Evolutionary conservation across 1,140 invertebrate species (phyloP).

Genomic region (Hycleus cichorii): DNA sequence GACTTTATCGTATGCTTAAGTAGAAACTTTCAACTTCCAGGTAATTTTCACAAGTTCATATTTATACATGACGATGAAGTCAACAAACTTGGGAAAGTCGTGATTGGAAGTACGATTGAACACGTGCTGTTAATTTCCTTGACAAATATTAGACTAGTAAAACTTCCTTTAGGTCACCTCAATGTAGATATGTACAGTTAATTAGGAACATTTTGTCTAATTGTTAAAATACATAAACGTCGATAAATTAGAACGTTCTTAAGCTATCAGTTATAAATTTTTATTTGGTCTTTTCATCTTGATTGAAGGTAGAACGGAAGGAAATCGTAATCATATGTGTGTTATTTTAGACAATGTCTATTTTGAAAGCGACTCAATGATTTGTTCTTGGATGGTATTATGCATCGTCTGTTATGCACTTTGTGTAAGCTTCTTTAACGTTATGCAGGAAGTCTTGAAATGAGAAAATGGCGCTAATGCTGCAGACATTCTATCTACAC

Average conservation of each 20-base stretch:
- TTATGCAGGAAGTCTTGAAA: constrained; percentile 2
- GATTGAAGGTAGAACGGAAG: constrained; percentile 3
- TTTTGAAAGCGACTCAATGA: constrained; percentile 9
- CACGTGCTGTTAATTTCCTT: constrained; percentile 16
- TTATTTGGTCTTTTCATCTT: no score
- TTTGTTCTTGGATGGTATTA: constrained; percentile 7
- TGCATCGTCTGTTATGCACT: constrained; percentile 12
- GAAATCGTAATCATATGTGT: neutral
- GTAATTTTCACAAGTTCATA: constrained; percentile 9
- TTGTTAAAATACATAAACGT: constrained; percentile 17
- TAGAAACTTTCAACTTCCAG: constrained; percentile 1
- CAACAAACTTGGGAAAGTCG: constrained; percentile 17
- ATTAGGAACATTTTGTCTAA: constrained; percentile 14
- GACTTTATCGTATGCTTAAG: no score
- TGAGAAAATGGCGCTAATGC: constrained; percentile 2
- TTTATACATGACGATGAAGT: constrained; percentile 11
- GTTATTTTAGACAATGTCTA: constrained; percentile 4
- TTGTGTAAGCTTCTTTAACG: constrained; percentile 9
- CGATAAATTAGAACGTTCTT: no score
- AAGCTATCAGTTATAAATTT: neutral
- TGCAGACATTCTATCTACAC: neutral
- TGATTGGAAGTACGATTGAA: constrained; percentile 12
- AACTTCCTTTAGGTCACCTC: constrained; percentile 6
- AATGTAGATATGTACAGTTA: constrained; percentile 4
- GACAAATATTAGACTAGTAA: constrained; percentile 9